A percentile compares a stretch with the other conserved stretches of the same genome.
These are phyloP conservation scores for Rattus norvegicus DNA, from an alignment of 2,113 vertebrate species.

Conservation along the genomic window GRCr8 NC_086019.1:165557501-165558000, in stretches of 20 bases:
- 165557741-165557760: not conserved
- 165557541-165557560: not conserved
- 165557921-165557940: not conserved
- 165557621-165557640: not conserved
- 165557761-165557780: not conserved
- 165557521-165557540: not conserved
- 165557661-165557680: not conserved
- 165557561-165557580: not conserved
- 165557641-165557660: not conserved
- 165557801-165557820: not conserved
- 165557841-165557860: not conserved
- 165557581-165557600: not conserved
- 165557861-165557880: not conserved
- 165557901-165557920: not conserved
- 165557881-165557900: not conserved
- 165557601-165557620: not conserved
- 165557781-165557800: not conserved
- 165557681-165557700: constrained; percentile 8
- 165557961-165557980: not conserved
- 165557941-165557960: not conserved
- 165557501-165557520: not conserved
- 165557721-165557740: not conserved
- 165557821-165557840: not conserved
- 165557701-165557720: not conserved
- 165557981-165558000: not conserved